Evolutionary conservation across 2,113 vertebrate genomes (phyloP).

Genomic region (Capreolus pygargus): DNA sequence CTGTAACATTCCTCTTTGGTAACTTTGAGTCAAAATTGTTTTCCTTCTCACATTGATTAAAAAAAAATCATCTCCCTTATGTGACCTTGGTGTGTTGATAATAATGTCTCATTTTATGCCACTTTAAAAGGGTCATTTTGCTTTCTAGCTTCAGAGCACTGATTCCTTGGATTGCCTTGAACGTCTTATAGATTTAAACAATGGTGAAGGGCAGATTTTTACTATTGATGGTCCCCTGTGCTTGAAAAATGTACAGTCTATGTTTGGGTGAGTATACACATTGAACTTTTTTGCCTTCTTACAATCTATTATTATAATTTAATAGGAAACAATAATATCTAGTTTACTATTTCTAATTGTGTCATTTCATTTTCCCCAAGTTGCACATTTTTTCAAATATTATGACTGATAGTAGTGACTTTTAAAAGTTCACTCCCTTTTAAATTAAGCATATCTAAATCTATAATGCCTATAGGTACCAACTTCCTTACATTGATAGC

Average conservation of each 20-base stretch:
- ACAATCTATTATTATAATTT: not conserved
- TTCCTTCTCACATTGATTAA: not conserved
- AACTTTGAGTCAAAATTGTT: constrained; percentile 19
- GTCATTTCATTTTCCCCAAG: constrained; percentile 23
- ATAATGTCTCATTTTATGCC: not conserved
- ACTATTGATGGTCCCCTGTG: constrained; percentile 95
- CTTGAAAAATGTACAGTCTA: constrained; percentile 96
- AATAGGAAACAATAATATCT: not conserved
- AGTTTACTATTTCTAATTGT: not conserved
- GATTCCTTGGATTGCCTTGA: constrained; percentile 95
- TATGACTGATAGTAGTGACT: not conserved
- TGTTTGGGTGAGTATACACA: constrained; percentile 91
- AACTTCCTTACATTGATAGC: not conserved
- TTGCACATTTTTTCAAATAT: constrained; percentile 25
- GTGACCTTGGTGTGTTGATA: not conserved
- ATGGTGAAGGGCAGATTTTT: constrained; percentile 96
- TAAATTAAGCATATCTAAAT: constrained; percentile 11
- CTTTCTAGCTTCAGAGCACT: constrained; percentile 90
- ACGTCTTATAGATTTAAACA: constrained; percentile 92
- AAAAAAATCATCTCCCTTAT: not conserved
- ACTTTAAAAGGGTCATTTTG: not conserved
- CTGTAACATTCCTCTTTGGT: not conserved
- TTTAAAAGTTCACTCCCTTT: not conserved
- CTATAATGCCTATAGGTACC: not conserved
- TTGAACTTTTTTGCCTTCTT: constrained; percentile 4